A percentile compares a stretch with the other conserved stretches of the same genome.
phyloP scores from a whole-genome alignment of 2,113 vertebrate genomes.

The Megaceryle maxima region DNA sequence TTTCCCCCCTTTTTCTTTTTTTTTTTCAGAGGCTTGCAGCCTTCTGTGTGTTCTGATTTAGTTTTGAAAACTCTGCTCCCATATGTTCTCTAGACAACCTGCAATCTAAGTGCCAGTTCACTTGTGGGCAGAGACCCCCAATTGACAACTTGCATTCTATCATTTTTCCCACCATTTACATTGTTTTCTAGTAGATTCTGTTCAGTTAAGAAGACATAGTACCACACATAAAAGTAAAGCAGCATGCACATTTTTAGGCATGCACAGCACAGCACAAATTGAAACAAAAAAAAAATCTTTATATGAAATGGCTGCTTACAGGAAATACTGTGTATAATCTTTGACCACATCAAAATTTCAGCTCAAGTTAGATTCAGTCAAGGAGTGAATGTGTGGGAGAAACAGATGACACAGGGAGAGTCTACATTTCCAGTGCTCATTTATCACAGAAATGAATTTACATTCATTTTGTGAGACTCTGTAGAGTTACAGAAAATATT shows the following conservation, averaged over 20 bases:
- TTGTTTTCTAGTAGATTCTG: neutral
- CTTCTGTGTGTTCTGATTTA: neutral
- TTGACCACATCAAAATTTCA: constrained; percentile 11
- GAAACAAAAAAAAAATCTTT: neutral
- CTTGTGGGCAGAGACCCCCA: neutral
- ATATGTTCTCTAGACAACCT: neutral
- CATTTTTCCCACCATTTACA: neutral
- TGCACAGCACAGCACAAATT: neutral
- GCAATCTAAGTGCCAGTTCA: neutral
- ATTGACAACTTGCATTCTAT: neutral
- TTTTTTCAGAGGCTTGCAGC: neutral
- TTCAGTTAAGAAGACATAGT: neutral
- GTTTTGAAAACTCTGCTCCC: neutral
- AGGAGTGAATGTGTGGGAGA: neutral
- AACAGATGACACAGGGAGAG: neutral
- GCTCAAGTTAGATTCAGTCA: neutral
- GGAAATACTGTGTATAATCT: neutral
- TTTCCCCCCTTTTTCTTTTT: neutral
- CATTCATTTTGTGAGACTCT: neutral
- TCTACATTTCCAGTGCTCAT: neutral
- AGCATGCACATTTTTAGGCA: neutral
- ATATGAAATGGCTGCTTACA: constrained; percentile 23
- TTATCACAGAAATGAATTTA: neutral
- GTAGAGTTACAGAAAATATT: neutral
- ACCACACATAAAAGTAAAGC: neutral